These are phyloP conservation scores for Neodontobutis hainanensis DNA, from an alignment of 2,113 vertebrate species.

Conservation along the genomic window DNA sequence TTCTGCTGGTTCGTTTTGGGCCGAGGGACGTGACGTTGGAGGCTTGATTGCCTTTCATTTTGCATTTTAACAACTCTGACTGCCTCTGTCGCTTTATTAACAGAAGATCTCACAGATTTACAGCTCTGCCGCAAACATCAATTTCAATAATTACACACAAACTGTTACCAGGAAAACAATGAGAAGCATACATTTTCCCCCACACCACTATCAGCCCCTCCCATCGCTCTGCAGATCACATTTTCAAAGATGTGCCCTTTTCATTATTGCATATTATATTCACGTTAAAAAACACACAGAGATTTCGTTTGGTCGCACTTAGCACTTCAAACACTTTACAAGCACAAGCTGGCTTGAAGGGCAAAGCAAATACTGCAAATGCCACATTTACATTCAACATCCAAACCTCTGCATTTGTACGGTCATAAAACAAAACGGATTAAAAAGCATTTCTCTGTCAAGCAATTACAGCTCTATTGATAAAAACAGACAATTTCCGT, in stretches of 20 bases:
- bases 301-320: slow-evolving; percentile 62
- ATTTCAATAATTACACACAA: slow-evolving; percentile 79
- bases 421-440: slow-evolving; percentile 40
- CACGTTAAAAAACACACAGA: slow-evolving; percentile 67
- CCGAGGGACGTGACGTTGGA: slow-evolving; percentile 73
- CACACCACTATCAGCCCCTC: slow-evolving; percentile 24
- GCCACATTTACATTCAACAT: slow-evolving; percentile 64
- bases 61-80: slow-evolving; percentile 65
- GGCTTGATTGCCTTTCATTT: slow-evolving; percentile 82
- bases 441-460: slow-evolving; percentile 22
- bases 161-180: slow-evolving; percentile 67
- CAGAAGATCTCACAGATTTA: slow-evolving; percentile 75
- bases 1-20: slow-evolving; percentile 76
- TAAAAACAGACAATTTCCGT: background rate
- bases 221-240: slow-evolving; percentile 47
- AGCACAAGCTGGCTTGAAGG: slow-evolving; percentile 46
- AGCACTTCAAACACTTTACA: slow-evolving; percentile 50
- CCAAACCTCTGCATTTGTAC: slow-evolving; percentile 40
- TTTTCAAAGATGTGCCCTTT: slow-evolving; percentile 69
- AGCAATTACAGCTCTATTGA: slow-evolving; percentile 21
- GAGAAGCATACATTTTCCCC: slow-evolving; percentile 26
- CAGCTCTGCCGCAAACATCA: slow-evolving; percentile 75
- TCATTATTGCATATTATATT: slow-evolving; percentile 71
- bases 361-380: slow-evolving; percentile 53
- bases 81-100: slow-evolving; percentile 72